These are phyloP conservation scores for Camponotus vicinus DNA, from an alignment of 1,140 invertebrate genomes.

Conservation along the genomic window DNA sequence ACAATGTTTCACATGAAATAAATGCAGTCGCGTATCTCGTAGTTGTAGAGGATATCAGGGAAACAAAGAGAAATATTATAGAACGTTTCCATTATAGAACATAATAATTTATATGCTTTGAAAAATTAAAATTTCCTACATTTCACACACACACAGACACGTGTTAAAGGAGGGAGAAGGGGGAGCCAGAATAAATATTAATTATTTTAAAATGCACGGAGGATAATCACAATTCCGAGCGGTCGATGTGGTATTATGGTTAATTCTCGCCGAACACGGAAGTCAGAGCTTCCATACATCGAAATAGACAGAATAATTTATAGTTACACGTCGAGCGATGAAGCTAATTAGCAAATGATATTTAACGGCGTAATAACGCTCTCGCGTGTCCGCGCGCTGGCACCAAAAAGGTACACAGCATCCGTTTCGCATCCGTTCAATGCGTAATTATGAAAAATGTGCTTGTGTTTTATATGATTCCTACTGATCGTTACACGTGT, in stretches of 20 bases:
- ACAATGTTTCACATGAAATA: conserved; percentile 34
- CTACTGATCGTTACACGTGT: conserved; percentile 69
- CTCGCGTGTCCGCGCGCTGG: conserved; percentile 65
- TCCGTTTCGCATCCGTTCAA: conserved; percentile 68
- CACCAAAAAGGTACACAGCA: conserved; percentile 48
- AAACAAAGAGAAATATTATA: conserved; percentile 59
- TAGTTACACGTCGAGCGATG: conserved; percentile 61
- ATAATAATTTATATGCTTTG: conserved; percentile 58
- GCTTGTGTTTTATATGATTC: conserved; percentile 75
- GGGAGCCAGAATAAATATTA: conserved; percentile 53
- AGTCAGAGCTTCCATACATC: conserved; percentile 43
- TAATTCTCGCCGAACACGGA: conserved; percentile 39
- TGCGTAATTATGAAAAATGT: conserved; percentile 80
- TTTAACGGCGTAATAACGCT: conserved; percentile 74
- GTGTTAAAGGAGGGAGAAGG: background rate
- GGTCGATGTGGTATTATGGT: conserved; percentile 58
- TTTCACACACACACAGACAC: background rate
- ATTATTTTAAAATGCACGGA: conserved; percentile 58
- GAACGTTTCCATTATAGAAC: conserved; percentile 47
- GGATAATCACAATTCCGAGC: conserved; percentile 55
- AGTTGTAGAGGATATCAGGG: conserved; percentile 20
- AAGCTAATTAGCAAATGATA: conserved; percentile 80
- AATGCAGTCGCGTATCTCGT: conserved; percentile 16
- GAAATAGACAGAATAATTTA: conserved; percentile 62
- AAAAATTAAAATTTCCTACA: conserved; percentile 59